These are phyloP conservation scores for Helarctos malayanus DNA, from an alignment of 2,797 vertebrate genomes.

Conservation along the genomic window DNA sequence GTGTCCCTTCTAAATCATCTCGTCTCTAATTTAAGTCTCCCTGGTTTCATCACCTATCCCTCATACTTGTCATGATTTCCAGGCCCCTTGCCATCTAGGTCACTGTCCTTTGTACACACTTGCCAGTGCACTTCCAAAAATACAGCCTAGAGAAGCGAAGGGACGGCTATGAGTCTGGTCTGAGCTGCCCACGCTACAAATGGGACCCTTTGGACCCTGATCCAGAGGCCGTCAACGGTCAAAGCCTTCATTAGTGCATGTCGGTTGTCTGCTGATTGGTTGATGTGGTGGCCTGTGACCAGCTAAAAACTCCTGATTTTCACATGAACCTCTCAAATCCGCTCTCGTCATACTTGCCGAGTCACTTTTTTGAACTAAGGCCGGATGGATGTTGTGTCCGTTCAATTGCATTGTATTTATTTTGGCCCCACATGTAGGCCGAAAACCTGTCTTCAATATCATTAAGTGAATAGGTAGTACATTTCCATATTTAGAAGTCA, in stretches of 20 bases:
- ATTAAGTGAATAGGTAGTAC: neutral
- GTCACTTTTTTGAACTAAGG: neutral
- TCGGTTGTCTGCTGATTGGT: neutral
- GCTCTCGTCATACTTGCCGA: neutral
- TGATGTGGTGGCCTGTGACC: neutral
- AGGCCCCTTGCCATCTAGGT: conserved; percentile 46
- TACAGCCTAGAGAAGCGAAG: neutral
- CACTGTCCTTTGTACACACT: conserved; percentile 31
- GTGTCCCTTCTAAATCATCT: neutral
- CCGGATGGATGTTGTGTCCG: neutral
- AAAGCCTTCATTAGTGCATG: neutral
- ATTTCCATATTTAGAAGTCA: neutral
- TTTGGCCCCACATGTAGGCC: conserved; percentile 11
- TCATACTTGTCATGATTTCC: neutral
- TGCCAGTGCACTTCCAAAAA: conserved; percentile 49
- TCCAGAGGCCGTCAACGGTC: neutral
- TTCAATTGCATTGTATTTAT: neutral
- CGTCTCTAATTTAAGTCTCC: neutral
- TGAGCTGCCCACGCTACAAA: neutral
- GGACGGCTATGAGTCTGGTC: neutral
- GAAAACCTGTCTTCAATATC: conserved; percentile 18
- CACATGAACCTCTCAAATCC: neutral
- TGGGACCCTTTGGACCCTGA: neutral
- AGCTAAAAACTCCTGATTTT: neutral
- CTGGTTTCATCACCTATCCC: neutral